Evolutionary conservation across 2,888 invertebrate species (phyloP).

Genomic region (Lepetodrilus schrolli): DNA sequence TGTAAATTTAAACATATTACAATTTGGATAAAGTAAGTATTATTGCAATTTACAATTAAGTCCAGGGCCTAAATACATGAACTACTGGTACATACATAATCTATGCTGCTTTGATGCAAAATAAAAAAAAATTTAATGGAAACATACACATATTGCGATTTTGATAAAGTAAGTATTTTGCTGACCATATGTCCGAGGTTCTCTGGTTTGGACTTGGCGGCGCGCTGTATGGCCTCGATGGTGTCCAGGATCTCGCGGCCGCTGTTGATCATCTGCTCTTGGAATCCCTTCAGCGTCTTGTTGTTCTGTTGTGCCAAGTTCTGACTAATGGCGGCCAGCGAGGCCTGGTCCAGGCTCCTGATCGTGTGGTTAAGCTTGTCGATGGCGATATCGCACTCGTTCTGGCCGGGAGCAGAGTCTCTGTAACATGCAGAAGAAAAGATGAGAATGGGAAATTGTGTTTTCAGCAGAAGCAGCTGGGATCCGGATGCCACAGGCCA

Average conservation of each 20-base stretch:
- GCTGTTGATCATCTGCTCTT: constrained; percentile 77
- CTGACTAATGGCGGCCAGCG: constrained; percentile 90
- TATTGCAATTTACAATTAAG: too few relatives aligned
- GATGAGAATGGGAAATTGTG: too few relatives aligned
- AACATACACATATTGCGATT: too few relatives aligned
- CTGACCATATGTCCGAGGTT: constrained; percentile 91
- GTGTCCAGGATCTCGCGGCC: constrained; percentile 89
- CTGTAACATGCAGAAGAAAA: too few relatives aligned
- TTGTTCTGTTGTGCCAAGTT: constrained; percentile 83
- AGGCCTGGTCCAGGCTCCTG: constrained; percentile 89
- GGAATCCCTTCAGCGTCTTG: constrained; percentile 81
- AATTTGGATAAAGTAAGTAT: too few relatives aligned
- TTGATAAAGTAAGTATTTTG: neutral
- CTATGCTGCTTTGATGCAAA: too few relatives aligned
- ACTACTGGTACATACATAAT: too few relatives aligned
- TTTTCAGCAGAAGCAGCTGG: too few relatives aligned
- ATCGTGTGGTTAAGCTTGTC: constrained; percentile 85
- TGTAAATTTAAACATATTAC: too few relatives aligned
- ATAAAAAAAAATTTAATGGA: too few relatives aligned
- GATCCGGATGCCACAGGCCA: too few relatives aligned
- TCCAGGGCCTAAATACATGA: too few relatives aligned
- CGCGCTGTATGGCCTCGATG: constrained; percentile 87
- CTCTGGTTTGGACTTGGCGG: constrained; percentile 93
- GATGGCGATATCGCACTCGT: constrained; percentile 90
- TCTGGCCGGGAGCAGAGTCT: constrained; percentile 96